Base-by-base conservation (phyloP, 2,113 vertebrate species). In the Albula glossodonta region DNA sequence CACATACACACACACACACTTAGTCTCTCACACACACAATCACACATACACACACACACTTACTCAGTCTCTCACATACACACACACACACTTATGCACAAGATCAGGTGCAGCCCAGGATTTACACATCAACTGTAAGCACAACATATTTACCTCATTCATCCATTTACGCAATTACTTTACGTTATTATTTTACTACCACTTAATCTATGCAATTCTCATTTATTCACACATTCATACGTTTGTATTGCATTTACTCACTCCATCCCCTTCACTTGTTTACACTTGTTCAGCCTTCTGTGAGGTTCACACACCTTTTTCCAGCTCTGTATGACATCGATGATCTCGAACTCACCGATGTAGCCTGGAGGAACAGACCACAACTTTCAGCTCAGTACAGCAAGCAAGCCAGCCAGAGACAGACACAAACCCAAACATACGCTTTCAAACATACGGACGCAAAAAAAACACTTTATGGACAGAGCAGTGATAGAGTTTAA, bases 311-410 rank as follows among this genome's bases (percentile, higher is more conserved):
- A 51, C 99, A 98, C 53, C 99, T 99, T 95, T 99, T 99, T 82
- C 98, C 98, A 48, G 98, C 98, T 96, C 98, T 96, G 91, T 99
- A n/a, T n/a, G 98, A 88, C 98, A 81, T 99, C 98, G 81, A 99
- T 99, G 87, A 99, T 99, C 96, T 99, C 98, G 95, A 99, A 99
- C 92, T 99, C 98, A 80, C 98, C 98, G 93, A 99, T 99, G 92
- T 99, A 99, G 90, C 98, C 98, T 99, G 90, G 0, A 74, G 0
- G 11, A 57, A 60, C 4, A 78, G 60, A 19, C 60, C 17, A 66
- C 25, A 48, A 31, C 70, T 10, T n/a, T 74, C 22, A 31, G 51
- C 52, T 70, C 13, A 9, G 85, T n/a, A 77, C 52, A 81, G 0
- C 5, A 0, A n/a, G 8, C 15, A 1, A 15, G 57, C 8, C 41